Base-by-base conservation (phyloP, 2,113 vertebrate species). In the Rafetus swinhoei region DNA sequence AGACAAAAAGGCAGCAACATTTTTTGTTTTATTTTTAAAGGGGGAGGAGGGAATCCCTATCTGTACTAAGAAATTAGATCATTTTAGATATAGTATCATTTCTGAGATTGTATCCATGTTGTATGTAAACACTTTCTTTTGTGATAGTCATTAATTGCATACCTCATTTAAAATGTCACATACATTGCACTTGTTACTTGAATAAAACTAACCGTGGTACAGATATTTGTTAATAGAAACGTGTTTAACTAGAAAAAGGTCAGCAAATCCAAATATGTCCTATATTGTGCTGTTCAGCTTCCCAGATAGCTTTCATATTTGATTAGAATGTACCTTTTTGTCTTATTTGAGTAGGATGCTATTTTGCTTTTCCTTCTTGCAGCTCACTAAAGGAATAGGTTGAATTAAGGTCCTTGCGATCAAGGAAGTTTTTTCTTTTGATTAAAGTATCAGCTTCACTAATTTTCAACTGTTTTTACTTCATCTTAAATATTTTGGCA, bases 1-100 rank as follows among this genome's bases (percentile, higher is more conserved):
- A 6, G 45, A 79, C 95, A 79, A 57, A 95, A 97, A 97, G 93
- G 80, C 13, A 0, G 81, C 82, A 59, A 6, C 5, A n/a, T 55
- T 82, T 56, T 93, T 14, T 9, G 16, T 8, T 55, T 74, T 54
- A 22, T 95, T 95, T 81, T 56, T 92, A 81, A 91, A 93, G 95
- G 92, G 90, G 72, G 94, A 96, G 96, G 45, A 45, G 45, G 45
- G 45, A 94, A 82, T 94, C 96, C 97, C 98, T 98, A 97, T 98
- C 95, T 97, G 93, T 72, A 92, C 95, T 93, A 50, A 94, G 90
- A 97, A 96, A 92, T 94, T 88, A 97, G 97, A 96, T 98, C 92
- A 96, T 96, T 97, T 96, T 92, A 97, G 94, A 96, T 95, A 94
- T 74, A 72, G 59, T 88, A 93, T 95, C 96, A 81, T 83, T 89